Base-by-base conservation (phyloP, 2,113 vertebrate species). In the Apodemus sylvaticus region DNA sequence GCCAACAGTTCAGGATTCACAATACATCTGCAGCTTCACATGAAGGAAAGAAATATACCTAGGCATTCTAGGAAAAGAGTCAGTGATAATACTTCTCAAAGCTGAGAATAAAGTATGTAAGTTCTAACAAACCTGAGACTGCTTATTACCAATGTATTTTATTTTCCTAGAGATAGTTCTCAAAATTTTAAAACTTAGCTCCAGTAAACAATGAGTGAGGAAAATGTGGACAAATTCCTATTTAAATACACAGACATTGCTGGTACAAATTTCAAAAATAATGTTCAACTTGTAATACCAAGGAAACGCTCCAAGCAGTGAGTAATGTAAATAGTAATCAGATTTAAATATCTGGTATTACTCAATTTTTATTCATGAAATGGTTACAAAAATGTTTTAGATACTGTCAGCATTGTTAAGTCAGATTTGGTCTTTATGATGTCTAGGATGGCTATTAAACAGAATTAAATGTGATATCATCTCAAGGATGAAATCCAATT, bases 181-280 rank as follows among this genome's bases (percentile, higher is more conserved):
- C 62, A 83, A 62, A 60, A 17, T 16, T 10, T 4, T 62, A 74
- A 74, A 77, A 86, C 26, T 31, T 34, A 62, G 26, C 60, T 76
- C 68, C 7, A 91, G 13, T 66, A n/a, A 93, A 76, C 11, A 89
- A 76, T 94, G 20, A 66, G 14, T 81, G 77, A 71, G 4, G 51
- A 70, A 93, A 77, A 34, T 86, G 3, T 91, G 31, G 60, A 60
- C 89, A 90, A 94, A 86, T 90, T 85, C 55, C 53, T 87, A 93
- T 55, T 86, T 88, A 77, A 95, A 95, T 60, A 95, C 34, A 74
- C 2, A 89, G 70, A 53, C 9, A n/a, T 66, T 77, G 10, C 13
- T 34, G 89, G 12, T n/a, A 68, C 20, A 95, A 96, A 71, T 31
- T 74, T 64, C 74, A 55, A 55, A 55, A 79, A 87, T 77, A 89